Conservation (phyloP, 2,113 vertebrate species). For the Apodemus sylvaticus region DNA sequence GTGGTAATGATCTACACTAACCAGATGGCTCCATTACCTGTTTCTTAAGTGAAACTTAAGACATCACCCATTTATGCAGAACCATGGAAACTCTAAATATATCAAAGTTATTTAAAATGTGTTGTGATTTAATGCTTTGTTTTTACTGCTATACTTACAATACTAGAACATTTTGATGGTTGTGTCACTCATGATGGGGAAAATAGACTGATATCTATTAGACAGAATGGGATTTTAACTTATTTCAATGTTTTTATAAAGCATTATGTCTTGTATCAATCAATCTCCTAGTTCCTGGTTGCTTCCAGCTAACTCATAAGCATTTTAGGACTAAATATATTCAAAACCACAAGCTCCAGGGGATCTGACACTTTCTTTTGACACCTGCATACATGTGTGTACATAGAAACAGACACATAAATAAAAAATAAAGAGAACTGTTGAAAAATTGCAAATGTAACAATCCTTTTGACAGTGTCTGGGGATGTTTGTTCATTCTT, state of each 20-base stretch:
- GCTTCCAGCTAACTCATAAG: background rate
- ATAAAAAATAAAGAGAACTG: background rate
- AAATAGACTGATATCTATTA: background rate
- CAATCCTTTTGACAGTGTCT: background rate
- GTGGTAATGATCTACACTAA: background rate
- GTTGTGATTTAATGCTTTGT: background rate
- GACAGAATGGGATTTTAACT: background rate
- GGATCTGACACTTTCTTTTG: background rate
- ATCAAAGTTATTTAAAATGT: background rate
- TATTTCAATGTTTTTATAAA: slow-evolving; percentile 3
- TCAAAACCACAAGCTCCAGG: background rate
- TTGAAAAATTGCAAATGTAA: background rate
- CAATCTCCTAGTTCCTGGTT: background rate
- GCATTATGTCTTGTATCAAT: background rate
- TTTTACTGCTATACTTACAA: background rate
- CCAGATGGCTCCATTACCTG: background rate
- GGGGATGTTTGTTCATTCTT: background rate
- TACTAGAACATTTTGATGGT: background rate
- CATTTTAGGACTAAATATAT: background rate
- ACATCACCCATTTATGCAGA: background rate
- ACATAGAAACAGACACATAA: background rate
- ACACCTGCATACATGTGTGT: too few relatives aligned
- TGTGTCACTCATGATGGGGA: background rate
- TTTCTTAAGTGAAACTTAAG: slow-evolving; percentile 26
- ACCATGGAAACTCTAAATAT: background rate